These are phyloP conservation scores for Xenopus laevis DNA, from an alignment of 2,113 vertebrate genomes.

Conservation along the genomic window DNA sequence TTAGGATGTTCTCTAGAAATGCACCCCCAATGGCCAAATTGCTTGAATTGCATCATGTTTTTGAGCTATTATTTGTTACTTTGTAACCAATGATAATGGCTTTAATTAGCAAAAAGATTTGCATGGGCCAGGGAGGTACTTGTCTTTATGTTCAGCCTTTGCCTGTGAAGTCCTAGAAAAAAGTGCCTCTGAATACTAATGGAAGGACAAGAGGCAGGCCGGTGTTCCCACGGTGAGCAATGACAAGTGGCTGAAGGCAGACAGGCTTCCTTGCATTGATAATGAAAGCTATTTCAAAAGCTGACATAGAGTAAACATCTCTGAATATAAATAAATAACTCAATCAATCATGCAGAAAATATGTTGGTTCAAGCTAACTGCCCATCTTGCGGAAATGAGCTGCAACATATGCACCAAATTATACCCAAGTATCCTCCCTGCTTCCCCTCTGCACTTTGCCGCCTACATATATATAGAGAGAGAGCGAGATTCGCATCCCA, in stretches of 20 bases:
- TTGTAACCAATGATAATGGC: constrained; percentile 55
- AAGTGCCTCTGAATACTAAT: constrained; percentile 63
- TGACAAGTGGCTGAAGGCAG: constrained; percentile 46
- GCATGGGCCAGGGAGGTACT: constrained; percentile 56
- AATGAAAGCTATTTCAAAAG: constrained; percentile 43
- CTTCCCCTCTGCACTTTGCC: too few relatives aligned
- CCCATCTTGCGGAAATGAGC: background rate
- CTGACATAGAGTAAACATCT: constrained; percentile 28
- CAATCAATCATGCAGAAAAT: background rate
- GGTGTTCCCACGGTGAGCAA: constrained; percentile 54
- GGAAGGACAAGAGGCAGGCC: constrained; percentile 59
- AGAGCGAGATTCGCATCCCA: too few relatives aligned
- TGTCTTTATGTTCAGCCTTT: constrained; percentile 50
- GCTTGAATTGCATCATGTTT: constrained; percentile 44
- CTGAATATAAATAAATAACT: constrained; percentile 6
- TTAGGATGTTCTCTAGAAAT: too few relatives aligned
- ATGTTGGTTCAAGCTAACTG: background rate
- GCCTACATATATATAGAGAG: too few relatives aligned
- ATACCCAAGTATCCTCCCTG: background rate
- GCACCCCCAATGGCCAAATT: background rate
- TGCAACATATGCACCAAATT: constrained; percentile 3
- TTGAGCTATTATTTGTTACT: constrained; percentile 50
- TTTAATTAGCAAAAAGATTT: constrained; percentile 54
- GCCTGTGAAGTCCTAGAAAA: constrained; percentile 40
- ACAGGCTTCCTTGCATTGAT: constrained; percentile 40